Evolutionary conservation across 2,113 vertebrate species (phyloP).

Genomic region (Cromileptes altivelis): DNA sequence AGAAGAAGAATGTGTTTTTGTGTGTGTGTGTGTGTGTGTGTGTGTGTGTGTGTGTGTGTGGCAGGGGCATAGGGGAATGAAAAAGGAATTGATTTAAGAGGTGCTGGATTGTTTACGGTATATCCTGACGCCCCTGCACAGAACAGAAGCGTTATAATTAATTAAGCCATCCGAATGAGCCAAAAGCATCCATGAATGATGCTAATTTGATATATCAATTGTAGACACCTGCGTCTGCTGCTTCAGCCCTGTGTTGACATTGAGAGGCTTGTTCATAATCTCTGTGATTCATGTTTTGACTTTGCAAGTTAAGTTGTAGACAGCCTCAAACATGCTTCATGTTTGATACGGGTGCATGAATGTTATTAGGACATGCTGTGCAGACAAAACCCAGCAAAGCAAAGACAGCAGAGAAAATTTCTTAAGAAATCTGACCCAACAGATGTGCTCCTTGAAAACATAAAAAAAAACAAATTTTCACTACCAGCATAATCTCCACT

Average conservation of each 20-base stretch:
- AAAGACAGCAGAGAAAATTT: not conserved
- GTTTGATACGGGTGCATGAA: not conserved
- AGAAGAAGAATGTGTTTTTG: too few relatives aligned
- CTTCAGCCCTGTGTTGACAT: not conserved
- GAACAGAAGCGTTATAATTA: not conserved
- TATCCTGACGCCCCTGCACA: too few relatives aligned
- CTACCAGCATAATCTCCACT: not conserved
- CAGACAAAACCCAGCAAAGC: not conserved
- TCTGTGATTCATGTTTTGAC: conserved; percentile 1
- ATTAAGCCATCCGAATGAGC: conserved; percentile 21
- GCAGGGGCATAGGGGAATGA: too few relatives aligned
- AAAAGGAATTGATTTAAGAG: too few relatives aligned
- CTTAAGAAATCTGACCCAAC: not conserved
- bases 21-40: too few relatives aligned
- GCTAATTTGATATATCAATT: not conserved
- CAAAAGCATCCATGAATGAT: not conserved
- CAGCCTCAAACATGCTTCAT: not conserved
- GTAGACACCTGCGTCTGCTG: conserved; percentile 17
- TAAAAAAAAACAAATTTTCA: not conserved
- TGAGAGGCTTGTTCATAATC: conserved; percentile 10
- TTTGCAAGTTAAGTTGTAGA: conserved; percentile 5
- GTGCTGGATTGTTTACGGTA: too few relatives aligned
- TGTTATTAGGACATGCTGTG: not conserved
- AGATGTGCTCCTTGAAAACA: not conserved
- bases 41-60: too few relatives aligned